A percentile compares a stretch with the other conserved stretches of the same genome.
Conservation (phyloP, 2,113 vertebrate species). For the Micromys minutus region DNA sequence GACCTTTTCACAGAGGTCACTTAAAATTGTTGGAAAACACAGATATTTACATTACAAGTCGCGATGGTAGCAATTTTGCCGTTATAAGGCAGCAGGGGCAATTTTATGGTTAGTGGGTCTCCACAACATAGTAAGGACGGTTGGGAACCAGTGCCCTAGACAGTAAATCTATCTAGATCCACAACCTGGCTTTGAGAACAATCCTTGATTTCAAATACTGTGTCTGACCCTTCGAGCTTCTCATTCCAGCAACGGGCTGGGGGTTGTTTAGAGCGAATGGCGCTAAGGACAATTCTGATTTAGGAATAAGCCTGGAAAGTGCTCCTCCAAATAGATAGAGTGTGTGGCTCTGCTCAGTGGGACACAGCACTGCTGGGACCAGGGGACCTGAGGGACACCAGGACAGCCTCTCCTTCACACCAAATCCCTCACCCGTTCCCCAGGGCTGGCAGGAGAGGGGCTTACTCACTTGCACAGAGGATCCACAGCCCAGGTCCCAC, state of each 20-base stretch:
- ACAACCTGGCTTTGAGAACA: neutral
- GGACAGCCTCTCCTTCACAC: neutral
- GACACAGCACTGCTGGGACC: neutral
- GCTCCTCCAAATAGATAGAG: neutral
- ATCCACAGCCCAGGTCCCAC: slow-evolving; percentile 39
- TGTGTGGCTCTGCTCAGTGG: neutral
- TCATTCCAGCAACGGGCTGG: neutral
- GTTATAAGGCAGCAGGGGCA: neutral
- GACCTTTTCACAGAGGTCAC: too few species aligned
- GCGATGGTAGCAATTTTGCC: neutral
- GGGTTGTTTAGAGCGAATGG: neutral
- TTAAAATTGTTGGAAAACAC: neutral
- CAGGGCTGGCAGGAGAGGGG: neutral
- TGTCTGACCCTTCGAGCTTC: neutral
- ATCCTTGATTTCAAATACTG: neutral
- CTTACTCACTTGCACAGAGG: slow-evolving; percentile 81
- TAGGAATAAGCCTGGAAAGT: neutral
- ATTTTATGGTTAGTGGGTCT: neutral
- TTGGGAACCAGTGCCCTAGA: neutral
- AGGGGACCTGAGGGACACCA: neutral
- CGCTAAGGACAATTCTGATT: neutral
- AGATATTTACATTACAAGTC: neutral
- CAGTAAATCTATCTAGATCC: neutral
- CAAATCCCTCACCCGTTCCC: neutral
- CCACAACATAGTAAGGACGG: neutral